Evolutionary conservation across 1,140 invertebrate genomes (phyloP), one percentile per base, ranked within the genome.

Genomic region (Mya arenaria): DNA sequence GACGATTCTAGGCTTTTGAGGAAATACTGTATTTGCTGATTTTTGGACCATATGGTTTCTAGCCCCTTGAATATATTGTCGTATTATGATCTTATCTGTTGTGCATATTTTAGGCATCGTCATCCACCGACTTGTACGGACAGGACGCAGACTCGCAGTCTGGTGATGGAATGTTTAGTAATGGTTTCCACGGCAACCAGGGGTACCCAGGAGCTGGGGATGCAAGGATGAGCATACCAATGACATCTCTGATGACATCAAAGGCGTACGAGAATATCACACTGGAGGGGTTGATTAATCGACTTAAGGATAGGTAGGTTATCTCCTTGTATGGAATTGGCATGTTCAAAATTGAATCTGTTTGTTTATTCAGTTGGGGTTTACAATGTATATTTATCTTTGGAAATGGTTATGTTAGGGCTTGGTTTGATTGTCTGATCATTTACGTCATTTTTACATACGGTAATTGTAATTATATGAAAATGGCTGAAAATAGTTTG

Each of bases 241-340:
- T 48, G 25, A 28, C 41, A 71, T 17, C 86, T 23, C 36, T 90
- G 68, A 80, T 85, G 15, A 86, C 72, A 30, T 63, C 74, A 3
- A 58, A 71, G 13, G 79, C 88, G 23, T 66, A 68, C 6, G 84
- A 87, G 8, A 60, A 88, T 37, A 82, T 91, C 36, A 90, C 85
- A 13, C 88, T 90, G 37, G 89, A 91, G 39, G 66, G 80, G 32
- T 83, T 91, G 28, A 86, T 85, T 69, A 91, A 89, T 77, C 75
- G 88, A 34, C 84, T 91, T 25, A 58, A 90, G 73, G 89, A 91
- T 62, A 90, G 90, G 90, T 91, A 84, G 65, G 68, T 17, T 28
- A 10, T 37, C 6, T 36, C 8, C 32, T 5, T 6, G 32, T 23
- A 19, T 63, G 19, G 19, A 30, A 8, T 63, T 5, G 5, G 5